Conservation (phyloP, 2,113 vertebrate species). For the Xyliphius kryptos region DNA sequence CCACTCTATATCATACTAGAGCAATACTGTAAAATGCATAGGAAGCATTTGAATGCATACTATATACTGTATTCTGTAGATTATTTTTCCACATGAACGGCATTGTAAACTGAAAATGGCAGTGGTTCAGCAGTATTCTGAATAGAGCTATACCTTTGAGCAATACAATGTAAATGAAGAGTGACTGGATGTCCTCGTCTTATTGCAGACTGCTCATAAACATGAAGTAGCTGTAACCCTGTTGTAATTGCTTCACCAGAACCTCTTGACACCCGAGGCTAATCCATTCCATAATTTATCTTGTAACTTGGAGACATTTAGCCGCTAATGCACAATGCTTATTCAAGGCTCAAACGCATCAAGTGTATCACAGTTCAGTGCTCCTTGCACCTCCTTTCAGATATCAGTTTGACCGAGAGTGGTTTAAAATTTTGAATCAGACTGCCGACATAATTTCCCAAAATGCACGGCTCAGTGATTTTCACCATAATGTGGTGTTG, state of each 20-base stretch:
- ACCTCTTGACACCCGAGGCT: slow-evolving; percentile 14
- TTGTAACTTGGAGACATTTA: slow-evolving; percentile 15
- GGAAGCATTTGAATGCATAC: no score
- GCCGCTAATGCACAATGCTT: background rate
- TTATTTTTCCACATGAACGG: no score
- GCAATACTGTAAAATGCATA: no score
- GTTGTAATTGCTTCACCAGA: slow-evolving; percentile 9
- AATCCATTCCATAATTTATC: slow-evolving; percentile 9
- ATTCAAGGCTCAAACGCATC: background rate
- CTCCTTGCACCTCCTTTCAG: no score
- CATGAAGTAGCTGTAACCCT: background rate
- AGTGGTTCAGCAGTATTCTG: no score
- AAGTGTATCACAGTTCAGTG: no score
- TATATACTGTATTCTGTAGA: no score
- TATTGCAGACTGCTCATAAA: slow-evolving; percentile 4
- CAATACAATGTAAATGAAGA: no score
- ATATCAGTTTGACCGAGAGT: no score
- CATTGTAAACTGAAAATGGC: no score
- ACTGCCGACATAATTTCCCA: background rate
- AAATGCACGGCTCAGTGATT: background rate
- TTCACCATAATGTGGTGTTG: background rate
- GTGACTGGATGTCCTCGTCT: background rate
- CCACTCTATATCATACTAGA: no score
- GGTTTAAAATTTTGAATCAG: background rate
- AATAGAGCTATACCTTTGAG: no score